Percentiles rank a stretch among this genome's conserved stretches.
Conservation (phyloP, 64 coral and sea anemone species). For the Pachyseris speciosa region DNA sequence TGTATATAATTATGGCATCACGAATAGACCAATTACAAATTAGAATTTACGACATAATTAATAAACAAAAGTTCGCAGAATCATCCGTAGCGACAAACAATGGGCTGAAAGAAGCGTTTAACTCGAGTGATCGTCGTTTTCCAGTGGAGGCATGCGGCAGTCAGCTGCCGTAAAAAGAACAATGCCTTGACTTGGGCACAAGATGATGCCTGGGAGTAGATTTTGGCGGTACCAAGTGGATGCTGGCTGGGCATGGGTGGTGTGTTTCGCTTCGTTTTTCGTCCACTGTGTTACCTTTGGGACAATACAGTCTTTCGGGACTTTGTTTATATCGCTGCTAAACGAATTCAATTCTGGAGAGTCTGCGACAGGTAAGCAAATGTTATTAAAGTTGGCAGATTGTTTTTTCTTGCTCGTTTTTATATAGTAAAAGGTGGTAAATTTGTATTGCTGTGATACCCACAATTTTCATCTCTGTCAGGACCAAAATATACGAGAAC, state of each 20-base stretch:
- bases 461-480: no score
- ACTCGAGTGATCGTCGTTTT: neutral
- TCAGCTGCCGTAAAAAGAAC: neutral
- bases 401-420: no score
- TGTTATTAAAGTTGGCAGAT: neutral
- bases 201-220: neutral
- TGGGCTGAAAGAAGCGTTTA: neutral
- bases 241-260: constrained; percentile 86
- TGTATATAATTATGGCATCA: neutral
- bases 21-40: neutral
- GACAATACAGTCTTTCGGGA: constrained; percentile 89
- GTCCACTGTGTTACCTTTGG: constrained; percentile 77
- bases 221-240: constrained; percentile 62
- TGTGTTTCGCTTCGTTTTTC: constrained; percentile 79
- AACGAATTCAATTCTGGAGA: constrained; percentile 85
- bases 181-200: neutral
- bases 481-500: no score
- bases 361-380: constrained; percentile 80
- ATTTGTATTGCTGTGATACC: no score
- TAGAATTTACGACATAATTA: neutral
- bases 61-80: neutral
- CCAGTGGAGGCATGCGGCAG: neutral
- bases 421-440: no score
- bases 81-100: neutral
- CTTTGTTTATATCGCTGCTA: constrained; percentile 78